These are phyloP conservation scores for Electrophaes corylata DNA, from an alignment of 2,888 invertebrate species.

Conservation along the genomic window DNA sequence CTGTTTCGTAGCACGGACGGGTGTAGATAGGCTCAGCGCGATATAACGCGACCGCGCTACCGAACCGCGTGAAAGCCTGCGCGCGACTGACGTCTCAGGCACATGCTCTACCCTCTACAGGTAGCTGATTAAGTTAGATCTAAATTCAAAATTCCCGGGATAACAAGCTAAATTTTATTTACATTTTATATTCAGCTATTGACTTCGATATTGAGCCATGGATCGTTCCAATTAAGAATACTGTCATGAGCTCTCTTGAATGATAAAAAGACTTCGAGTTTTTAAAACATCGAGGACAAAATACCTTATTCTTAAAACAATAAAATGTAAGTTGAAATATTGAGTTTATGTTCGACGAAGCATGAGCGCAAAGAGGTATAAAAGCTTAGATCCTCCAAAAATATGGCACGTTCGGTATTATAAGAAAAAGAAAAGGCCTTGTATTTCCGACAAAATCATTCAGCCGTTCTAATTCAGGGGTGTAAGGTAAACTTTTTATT, in stretches of 20 bases:
- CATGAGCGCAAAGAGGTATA: slow-evolving; percentile 25
- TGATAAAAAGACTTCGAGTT: slow-evolving; percentile 4
- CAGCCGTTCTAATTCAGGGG: slow-evolving; percentile 29
- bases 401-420: slow-evolving; percentile 28
- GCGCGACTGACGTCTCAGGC: slow-evolving; percentile 73
- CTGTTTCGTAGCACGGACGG: slow-evolving; percentile 50
- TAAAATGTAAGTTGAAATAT: slow-evolving; percentile 12
- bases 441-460: slow-evolving; percentile 30
- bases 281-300: neutral
- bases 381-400: slow-evolving; percentile 29
- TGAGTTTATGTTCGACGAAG: slow-evolving; percentile 21
- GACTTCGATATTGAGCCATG: slow-evolving; percentile 6
- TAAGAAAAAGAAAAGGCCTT: slow-evolving; percentile 22
- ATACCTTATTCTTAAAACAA: slow-evolving; percentile 1
- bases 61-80: slow-evolving; percentile 78
- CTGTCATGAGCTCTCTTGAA: slow-evolving; percentile 10
- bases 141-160: slow-evolving; percentile 61
- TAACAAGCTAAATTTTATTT: slow-evolving; percentile 46
- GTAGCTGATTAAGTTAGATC: slow-evolving; percentile 72
- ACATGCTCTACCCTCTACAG: slow-evolving; percentile 74
- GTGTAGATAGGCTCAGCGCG: slow-evolving; percentile 54
- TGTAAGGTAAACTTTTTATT: slow-evolving; percentile 28
- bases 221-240: slow-evolving; percentile 10
- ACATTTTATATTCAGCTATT: slow-evolving; percentile 30
- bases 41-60: slow-evolving; percentile 67